These are phyloP conservation scores for Ctenochaetus hawaiiensis DNA, from an alignment of 2,797 vertebrate species.

Conservation along the genomic window DNA sequence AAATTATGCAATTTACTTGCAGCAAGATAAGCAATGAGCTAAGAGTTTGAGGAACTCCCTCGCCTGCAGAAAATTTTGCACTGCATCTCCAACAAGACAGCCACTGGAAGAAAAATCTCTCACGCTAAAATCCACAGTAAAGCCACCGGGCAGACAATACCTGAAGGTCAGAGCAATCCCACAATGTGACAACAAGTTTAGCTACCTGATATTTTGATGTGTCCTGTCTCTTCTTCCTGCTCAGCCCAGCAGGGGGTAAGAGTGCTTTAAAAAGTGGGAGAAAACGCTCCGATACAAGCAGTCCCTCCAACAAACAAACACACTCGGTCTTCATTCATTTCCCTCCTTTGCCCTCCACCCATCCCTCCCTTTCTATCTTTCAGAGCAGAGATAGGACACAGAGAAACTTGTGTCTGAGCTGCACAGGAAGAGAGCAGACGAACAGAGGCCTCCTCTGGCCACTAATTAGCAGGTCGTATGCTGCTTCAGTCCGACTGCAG, in stretches of 20 bases:
- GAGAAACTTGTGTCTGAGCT: constrained; percentile 83
- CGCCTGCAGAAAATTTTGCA: constrained; percentile 10
- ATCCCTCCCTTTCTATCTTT: constrained; percentile 60
- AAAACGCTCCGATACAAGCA: constrained; percentile 38
- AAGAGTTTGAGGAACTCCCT: constrained; percentile 5
- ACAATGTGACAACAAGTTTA: constrained; percentile 39
- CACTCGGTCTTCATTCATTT: constrained; percentile 65
- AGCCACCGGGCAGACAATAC: constrained; percentile 13
- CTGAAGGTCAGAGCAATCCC: constrained; percentile 33
- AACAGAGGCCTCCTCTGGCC: constrained; percentile 80
- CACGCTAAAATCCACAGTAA: constrained; percentile 3
- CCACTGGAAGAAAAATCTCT: constrained; percentile 25
- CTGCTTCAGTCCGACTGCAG: constrained; percentile 66
- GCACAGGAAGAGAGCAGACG: constrained; percentile 85
- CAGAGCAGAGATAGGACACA: constrained; percentile 81
- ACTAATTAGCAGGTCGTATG: constrained; percentile 85
- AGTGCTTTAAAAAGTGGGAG: constrained; percentile 24
- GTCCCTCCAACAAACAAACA: constrained; percentile 65
- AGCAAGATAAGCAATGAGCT: background rate
- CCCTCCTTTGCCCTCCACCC: constrained; percentile 52
- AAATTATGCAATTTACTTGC: background rate
- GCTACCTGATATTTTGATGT: constrained; percentile 54
- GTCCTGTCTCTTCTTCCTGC: constrained; percentile 22
- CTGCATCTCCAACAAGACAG: constrained; percentile 13
- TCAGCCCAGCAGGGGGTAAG: constrained; percentile 22